These are phyloP conservation scores for Colletes gigas DNA, from an alignment of 1,140 invertebrate species.

Conservation along the genomic window DNA sequence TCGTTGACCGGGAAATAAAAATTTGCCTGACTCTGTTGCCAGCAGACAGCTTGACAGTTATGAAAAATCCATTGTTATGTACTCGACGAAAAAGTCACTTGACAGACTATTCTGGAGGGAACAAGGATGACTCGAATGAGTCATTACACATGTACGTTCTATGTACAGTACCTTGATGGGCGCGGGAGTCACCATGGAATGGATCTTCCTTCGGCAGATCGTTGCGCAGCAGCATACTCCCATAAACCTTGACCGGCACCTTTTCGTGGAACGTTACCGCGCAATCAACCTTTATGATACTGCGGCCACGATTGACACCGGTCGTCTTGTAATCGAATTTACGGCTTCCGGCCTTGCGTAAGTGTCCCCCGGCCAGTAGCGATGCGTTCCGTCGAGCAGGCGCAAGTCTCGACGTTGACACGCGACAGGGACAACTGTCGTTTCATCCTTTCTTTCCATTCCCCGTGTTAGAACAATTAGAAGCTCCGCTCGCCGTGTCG, in stretches of 20 bases:
- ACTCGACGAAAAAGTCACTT: no score
- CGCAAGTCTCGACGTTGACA: background rate
- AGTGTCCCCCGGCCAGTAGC: conserved; percentile 45
- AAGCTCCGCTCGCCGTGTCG: background rate
- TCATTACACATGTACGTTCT: background rate
- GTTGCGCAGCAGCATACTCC: conserved; percentile 39
- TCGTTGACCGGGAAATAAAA: no score
- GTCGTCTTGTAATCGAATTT: conserved; percentile 77
- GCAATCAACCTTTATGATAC: conserved; percentile 45
- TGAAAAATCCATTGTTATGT: no score
- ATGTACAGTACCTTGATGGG: conserved; percentile 17
- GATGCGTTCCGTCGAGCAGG: conserved; percentile 9
- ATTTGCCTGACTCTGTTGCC: no score
- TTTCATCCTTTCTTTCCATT: background rate
- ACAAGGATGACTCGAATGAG: background rate
- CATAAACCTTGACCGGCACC: conserved; percentile 22
- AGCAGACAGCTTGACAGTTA: no score
- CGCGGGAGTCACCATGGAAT: conserved; percentile 10
- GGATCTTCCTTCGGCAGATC: conserved; percentile 5
- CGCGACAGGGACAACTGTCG: background rate
- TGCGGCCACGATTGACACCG: conserved; percentile 71
- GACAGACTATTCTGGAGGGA: no score
- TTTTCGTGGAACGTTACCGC: conserved; percentile 11
- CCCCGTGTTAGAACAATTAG: background rate
- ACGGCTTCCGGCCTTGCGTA: conserved; percentile 76